These are phyloP conservation scores for Drosophila kanekoi DNA, from an alignment of 2,888 invertebrate species.

Conservation along the genomic window DNA sequence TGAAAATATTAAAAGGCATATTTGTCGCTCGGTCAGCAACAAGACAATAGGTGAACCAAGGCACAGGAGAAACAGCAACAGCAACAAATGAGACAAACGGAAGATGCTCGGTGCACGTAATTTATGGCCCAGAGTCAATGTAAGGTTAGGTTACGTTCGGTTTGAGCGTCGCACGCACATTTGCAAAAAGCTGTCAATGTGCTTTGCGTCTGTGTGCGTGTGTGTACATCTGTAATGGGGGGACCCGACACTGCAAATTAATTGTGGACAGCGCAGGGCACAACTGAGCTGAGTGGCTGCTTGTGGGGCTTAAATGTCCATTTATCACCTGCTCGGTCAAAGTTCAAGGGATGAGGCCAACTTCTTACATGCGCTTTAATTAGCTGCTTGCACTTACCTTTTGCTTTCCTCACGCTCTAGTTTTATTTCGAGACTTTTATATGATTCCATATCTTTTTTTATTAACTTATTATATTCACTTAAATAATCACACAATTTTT, in stretches of 20 bases:
- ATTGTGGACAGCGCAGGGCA: slow-evolving; percentile 66
- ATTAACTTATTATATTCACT: background rate
- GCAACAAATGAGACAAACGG: slow-evolving; percentile 53
- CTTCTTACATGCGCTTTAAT: slow-evolving; percentile 42
- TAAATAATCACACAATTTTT: background rate
- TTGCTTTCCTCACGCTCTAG: fast-evolving
- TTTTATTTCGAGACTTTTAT: background rate
- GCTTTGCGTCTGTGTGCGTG: background rate
- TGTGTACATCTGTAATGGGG: slow-evolving; percentile 14
- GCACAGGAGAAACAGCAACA: slow-evolving; percentile 7
- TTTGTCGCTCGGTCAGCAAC: slow-evolving; percentile 73
- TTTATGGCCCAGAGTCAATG: slow-evolving; percentile 47
- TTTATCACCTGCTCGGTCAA: slow-evolving; percentile 62
- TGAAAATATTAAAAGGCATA: slow-evolving; percentile 73
- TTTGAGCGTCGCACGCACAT: slow-evolving; percentile 22
- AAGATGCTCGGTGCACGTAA: slow-evolving; percentile 52
- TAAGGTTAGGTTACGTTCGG: slow-evolving; percentile 32
- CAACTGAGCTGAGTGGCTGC: slow-evolving; percentile 20
- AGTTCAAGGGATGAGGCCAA: slow-evolving; percentile 47
- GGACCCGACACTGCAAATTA: slow-evolving; percentile 58
- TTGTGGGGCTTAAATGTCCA: slow-evolving; percentile 58
- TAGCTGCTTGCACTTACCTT: slow-evolving; percentile 38
- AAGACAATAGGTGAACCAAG: slow-evolving; percentile 31
- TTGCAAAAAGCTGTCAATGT: slow-evolving; percentile 34
- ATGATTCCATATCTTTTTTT: background rate